Conservation (phyloP, 2,888 invertebrate species). For the Embidobia sp. region DNA sequence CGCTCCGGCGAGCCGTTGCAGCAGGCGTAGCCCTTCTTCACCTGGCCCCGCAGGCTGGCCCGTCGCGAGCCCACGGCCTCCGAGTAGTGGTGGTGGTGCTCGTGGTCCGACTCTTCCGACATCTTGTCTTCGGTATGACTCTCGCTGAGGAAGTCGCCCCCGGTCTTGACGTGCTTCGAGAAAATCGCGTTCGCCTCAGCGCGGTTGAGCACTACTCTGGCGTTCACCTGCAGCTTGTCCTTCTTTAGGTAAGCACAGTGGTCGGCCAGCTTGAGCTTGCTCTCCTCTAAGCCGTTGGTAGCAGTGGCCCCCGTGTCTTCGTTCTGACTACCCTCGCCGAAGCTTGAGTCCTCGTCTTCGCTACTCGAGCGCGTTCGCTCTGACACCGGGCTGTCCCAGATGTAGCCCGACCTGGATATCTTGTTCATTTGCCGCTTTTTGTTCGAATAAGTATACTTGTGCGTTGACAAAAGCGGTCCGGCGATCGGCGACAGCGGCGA, state of each 20-base stretch:
- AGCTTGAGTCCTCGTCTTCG: conserved; percentile 74
- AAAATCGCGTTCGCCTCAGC: conserved; percentile 72
- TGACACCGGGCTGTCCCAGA: conserved; percentile 79
- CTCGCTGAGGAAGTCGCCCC: conserved; percentile 70
- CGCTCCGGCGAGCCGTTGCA: conserved; percentile 84
- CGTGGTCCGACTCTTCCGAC: conserved; percentile 77
- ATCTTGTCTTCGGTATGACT: conserved; percentile 73
- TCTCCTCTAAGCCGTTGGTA: conserved; percentile 75
- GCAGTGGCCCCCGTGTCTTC: conserved; percentile 69
- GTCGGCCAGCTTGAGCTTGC: conserved; percentile 66
- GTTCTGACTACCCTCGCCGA: conserved; percentile 75
- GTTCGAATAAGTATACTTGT: conserved; percentile 79
- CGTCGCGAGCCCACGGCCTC: conserved; percentile 77
- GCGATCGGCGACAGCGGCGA: conserved; percentile 78
- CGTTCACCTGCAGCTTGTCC: conserved; percentile 75
- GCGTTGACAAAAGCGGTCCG: conserved; percentile 76
- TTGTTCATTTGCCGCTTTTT: conserved; percentile 76
- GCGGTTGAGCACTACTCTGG: conserved; percentile 75
- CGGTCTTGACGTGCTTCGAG: conserved; percentile 73
- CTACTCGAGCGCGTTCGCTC: conserved; percentile 77
- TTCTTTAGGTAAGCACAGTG: conserved; percentile 74
- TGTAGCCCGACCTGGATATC: conserved; percentile 72
- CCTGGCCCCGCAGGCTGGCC: conserved; percentile 83
- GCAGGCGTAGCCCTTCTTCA: conserved; percentile 85
- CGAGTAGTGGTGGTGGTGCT: conserved; percentile 71